phyloP scores from a whole-genome alignment of 2,888 invertebrate genomes.

The Eristalinus aeneus region DNA sequence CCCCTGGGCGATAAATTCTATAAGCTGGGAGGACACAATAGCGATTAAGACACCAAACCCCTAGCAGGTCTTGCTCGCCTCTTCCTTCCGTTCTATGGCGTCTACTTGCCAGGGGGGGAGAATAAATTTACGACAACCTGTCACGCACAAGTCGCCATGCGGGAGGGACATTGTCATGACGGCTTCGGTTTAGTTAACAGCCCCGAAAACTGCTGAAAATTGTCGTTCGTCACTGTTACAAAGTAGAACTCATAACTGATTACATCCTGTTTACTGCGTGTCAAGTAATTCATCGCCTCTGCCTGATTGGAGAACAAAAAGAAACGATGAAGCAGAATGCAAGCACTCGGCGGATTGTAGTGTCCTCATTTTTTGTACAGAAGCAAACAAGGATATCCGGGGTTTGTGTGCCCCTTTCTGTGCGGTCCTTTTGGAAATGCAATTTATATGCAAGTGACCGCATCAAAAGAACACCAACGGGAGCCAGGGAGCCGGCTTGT shows the following conservation, averaged over 20 bases:
- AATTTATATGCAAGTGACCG: slow-evolving; percentile 67
- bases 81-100: neutral
- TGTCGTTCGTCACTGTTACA: neutral
- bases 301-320: neutral
- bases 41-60: slow-evolving; percentile 21
- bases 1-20: neutral
- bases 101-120: neutral
- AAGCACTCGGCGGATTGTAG: neutral
- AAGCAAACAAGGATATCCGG: slow-evolving; percentile 42
- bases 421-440: slow-evolving; percentile 45
- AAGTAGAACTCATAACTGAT: slow-evolving; percentile 45
- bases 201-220: slow-evolving; percentile 21
- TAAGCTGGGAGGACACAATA: neutral
- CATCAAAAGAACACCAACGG: slow-evolving; percentile 59
- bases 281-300: slow-evolving; percentile 42
- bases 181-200: slow-evolving; percentile 25
- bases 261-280: slow-evolving; percentile 52
- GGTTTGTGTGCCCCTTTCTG: neutral
- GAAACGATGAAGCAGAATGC: neutral
- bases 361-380: slow-evolving; percentile 21
- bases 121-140: slow-evolving; percentile 39
- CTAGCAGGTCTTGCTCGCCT: no score
- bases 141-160: slow-evolving; percentile 58
- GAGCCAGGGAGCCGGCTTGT: neutral
- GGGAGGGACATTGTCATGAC: slow-evolving; percentile 23